These are phyloP conservation scores for Entelurus aequoreus DNA, from an alignment of 2,113 vertebrate genomes.

Conservation along the genomic window DNA sequence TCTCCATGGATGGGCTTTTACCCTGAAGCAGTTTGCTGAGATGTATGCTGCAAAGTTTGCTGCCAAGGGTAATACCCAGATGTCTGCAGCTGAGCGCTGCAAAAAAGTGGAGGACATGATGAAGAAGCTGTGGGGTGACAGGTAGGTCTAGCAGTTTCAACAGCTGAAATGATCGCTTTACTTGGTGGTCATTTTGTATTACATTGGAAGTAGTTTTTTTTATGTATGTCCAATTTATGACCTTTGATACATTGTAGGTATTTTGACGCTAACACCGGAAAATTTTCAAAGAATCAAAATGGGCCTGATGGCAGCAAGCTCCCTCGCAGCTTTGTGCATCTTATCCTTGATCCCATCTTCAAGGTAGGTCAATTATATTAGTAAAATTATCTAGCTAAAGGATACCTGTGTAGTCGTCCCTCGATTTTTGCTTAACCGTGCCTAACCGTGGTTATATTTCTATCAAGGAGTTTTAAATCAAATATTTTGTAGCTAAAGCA, in stretches of 20 bases:
- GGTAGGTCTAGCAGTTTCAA: constrained; percentile 60
- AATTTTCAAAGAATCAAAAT: constrained; percentile 79
- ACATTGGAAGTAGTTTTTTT: not conserved
- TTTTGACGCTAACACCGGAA: constrained; percentile 81
- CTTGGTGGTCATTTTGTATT: not conserved
- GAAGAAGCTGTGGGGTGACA: constrained; percentile 96
- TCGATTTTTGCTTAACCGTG: too few species aligned
- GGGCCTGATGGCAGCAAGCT: constrained; percentile 78
- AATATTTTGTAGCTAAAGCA: too few species aligned
- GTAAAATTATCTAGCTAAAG: not conserved
- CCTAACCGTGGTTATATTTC: too few species aligned
- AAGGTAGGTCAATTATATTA: constrained; percentile 72
- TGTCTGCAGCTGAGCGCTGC: constrained; percentile 75
- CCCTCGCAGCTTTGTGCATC: constrained; percentile 82
- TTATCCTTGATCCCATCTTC: constrained; percentile 92
- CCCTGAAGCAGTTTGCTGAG: constrained; percentile 96
- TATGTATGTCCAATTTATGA: not conserved
- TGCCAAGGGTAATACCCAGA: constrained; percentile 84
- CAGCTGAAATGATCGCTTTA: not conserved
- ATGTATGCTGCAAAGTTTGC: constrained; percentile 93
- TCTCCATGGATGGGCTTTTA: constrained; percentile 96
- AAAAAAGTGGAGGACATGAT: constrained; percentile 99
- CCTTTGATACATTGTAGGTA: constrained; percentile 55
- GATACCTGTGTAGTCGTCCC: too few species aligned
- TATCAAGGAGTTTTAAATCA: too few species aligned